These are phyloP conservation scores for Cephonodes hylas DNA, from an alignment of 2,888 invertebrate species.

Conservation along the genomic window DNA sequence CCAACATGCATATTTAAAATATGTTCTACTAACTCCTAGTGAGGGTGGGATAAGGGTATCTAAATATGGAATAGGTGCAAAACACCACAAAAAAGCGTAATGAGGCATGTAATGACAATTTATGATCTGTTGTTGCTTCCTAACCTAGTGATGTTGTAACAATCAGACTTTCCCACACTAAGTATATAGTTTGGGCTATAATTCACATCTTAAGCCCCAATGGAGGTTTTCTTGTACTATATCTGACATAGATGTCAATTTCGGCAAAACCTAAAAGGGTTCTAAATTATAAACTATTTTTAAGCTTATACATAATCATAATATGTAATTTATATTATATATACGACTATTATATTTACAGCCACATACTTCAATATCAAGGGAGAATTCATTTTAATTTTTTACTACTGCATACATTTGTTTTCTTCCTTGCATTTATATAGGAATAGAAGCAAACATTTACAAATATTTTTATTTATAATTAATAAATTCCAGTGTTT, in stretches of 20 bases:
- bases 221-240: neutral
- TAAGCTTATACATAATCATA: neutral
- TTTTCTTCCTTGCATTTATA: neutral
- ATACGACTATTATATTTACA: neutral
- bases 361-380: neutral
- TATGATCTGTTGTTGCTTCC: neutral
- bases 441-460: no score
- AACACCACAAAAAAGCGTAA: no score
- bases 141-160: neutral
- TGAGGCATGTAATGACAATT: neutral
- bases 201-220: neutral
- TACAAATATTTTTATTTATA: no score
- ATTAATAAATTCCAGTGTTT: no score
- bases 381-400: neutral
- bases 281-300: neutral
- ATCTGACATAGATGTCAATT: neutral
- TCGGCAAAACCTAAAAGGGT: neutral
- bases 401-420: neutral
- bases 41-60: neutral
- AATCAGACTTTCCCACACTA: neutral
- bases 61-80: no score
- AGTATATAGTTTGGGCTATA: neutral
- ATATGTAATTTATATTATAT: no score
- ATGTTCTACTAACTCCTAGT: neutral
- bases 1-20: no score